Evolutionary conservation across 2,888 invertebrate genomes (phyloP).

Genomic region (Drosophila percnosoma): DNA sequence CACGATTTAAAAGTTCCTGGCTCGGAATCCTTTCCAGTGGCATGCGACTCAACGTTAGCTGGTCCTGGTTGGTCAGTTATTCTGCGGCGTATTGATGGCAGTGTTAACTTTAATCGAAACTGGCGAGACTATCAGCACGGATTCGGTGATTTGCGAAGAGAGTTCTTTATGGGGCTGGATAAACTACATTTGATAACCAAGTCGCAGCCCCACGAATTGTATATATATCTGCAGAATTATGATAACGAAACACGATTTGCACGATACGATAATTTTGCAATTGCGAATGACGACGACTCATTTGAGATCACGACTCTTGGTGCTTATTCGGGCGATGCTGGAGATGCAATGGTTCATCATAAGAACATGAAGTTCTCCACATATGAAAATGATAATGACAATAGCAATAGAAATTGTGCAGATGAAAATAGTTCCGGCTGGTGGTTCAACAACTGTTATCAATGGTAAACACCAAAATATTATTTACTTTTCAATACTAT

Average conservation of each 20-base stretch:
- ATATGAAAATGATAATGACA: slow-evolving; percentile 88
- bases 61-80: slow-evolving; percentile 89
- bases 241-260: slow-evolving; percentile 87
- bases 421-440: slow-evolving; percentile 89
- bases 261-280: slow-evolving; percentile 87
- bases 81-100: slow-evolving; percentile 88
- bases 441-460: slow-evolving; percentile 91
- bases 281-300: slow-evolving; percentile 88
- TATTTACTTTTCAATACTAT: not conserved
- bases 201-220: slow-evolving; percentile 85
- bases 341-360: slow-evolving; percentile 89
- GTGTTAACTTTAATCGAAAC: slow-evolving; percentile 87
- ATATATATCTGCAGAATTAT: slow-evolving; percentile 88
- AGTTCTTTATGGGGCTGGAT: slow-evolving; percentile 90
- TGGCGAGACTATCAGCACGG: slow-evolving; percentile 89
- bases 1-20: slow-evolving; percentile 38
- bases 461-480: slow-evolving; percentile 85
- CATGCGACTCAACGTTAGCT: slow-evolving; percentile 84
- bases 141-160: slow-evolving; percentile 89
- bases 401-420: slow-evolving; percentile 86
- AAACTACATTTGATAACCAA: slow-evolving; percentile 86
- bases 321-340: slow-evolving; percentile 87
- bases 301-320: slow-evolving; percentile 88
- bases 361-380: slow-evolving; percentile 89
- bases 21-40: slow-evolving; percentile 86